Evolutionary conservation across 2,113 vertebrate genomes (phyloP).

Genomic region (Ranitomeya imitator): DNA sequence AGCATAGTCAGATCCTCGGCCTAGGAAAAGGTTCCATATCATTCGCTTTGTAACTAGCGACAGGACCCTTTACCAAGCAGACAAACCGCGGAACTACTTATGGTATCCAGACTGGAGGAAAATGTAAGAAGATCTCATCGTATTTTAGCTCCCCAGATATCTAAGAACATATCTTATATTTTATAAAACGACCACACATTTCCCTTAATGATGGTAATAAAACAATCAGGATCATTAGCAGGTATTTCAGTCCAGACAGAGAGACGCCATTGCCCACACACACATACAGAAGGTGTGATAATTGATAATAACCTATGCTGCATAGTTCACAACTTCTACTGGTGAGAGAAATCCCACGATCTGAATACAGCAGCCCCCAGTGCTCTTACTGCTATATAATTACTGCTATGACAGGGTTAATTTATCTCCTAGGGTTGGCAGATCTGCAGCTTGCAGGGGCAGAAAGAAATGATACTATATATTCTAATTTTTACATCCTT

Average conservation of each 20-base stretch:
- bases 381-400: conserved; percentile 13
- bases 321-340: neutral
- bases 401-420: neutral
- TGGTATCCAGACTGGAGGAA: neutral
- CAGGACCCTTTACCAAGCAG: neutral
- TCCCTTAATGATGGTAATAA: neutral
- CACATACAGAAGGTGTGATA: neutral
- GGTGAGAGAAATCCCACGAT: neutral
- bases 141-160: neutral
- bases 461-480: neutral
- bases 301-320: neutral
- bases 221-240: neutral
- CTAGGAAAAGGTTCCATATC: neutral
- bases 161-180: neutral
- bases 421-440: neutral
- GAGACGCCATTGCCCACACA: neutral
- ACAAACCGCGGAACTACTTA: neutral
- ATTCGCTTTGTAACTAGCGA: neutral
- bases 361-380: neutral
- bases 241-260: neutral
- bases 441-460: neutral
- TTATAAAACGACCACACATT: too few species aligned
- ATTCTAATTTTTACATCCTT: neutral
- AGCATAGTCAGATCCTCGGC: neutral
- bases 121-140: neutral